These are phyloP conservation scores for Suillia variegata DNA, from an alignment of 2,888 invertebrate genomes.

Conservation along the genomic window DNA sequence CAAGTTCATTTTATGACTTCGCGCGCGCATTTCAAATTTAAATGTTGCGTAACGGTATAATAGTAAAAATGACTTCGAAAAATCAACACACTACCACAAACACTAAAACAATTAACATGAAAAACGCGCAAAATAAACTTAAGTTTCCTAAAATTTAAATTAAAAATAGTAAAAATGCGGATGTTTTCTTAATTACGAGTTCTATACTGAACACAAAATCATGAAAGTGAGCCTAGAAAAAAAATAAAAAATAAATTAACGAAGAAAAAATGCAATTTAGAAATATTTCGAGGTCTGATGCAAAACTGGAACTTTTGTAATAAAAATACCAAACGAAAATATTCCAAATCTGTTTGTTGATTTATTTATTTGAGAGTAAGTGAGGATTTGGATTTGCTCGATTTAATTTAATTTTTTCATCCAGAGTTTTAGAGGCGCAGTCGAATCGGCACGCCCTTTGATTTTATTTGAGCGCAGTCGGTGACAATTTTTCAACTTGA, in stretches of 20 bases:
- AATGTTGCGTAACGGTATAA: slow-evolving; percentile 53
- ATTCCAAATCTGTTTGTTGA: too few relatives aligned
- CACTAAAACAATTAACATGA: neutral
- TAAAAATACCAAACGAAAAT: slow-evolving; percentile 47
- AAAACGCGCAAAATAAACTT: neutral
- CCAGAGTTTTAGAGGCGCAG: slow-evolving; percentile 46
- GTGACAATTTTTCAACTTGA: neutral
- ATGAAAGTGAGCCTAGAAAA: too few relatives aligned
- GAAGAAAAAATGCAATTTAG: too few relatives aligned
- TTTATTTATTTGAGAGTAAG: too few relatives aligned
- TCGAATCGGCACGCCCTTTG: slow-evolving; percentile 48
- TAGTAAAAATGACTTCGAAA: slow-evolving; percentile 34
- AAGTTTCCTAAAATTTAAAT: neutral
- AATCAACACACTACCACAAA: slow-evolving; percentile 12
- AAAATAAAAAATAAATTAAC: too few relatives aligned
- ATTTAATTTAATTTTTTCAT: slow-evolving; percentile 58
- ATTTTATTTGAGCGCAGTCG: slow-evolving; percentile 31
- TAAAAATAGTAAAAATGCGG: slow-evolving; percentile 2
- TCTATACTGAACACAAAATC: too few relatives aligned
- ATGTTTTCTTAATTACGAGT: slow-evolving; percentile 9
- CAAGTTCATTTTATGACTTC: slow-evolving; percentile 50
- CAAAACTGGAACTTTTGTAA: slow-evolving; percentile 2
- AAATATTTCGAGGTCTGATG: too few relatives aligned
- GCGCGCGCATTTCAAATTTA: slow-evolving; percentile 49
- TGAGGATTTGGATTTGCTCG: slow-evolving; percentile 58